Base-by-base conservation (phyloP, 2,113 vertebrate genomes). In the Raja brachyura region DNA sequence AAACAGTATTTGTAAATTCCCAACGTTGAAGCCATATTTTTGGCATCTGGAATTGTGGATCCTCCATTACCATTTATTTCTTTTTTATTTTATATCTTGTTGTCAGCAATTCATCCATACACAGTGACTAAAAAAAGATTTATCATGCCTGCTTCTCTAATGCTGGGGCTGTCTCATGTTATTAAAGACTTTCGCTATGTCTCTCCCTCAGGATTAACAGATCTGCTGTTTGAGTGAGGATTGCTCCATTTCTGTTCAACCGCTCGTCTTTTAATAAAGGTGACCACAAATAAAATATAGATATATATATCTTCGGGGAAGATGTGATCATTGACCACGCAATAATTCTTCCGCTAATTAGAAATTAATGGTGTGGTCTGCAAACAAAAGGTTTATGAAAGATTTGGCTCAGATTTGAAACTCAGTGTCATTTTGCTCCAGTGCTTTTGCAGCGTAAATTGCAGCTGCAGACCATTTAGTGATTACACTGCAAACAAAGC, bases 401-500 rank as follows among this genome's bases (percentile, higher is more conserved):
- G 86, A 85, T 66, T 39, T 48, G 63, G 20, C n/a, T 90, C 86
- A 90, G 66, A 39, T 73, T 73, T 92, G 90, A 73, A 92, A 68
- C 90, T 92, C 33, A 25, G 31, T 20, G 39, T 54, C 31, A 74
- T 73, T 54, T 54, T 73, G 33, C 90, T 92, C 11, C 20, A 28
- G 68, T 54, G 33, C 90, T 92, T 25, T 31, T 25, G 39, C 22
- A 73, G 31, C 90, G 73, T 54, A 92, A 92, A 92, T 73, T 92
- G 66, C 68, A 92, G 90, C 90, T 92, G 90, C 10, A 22, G 39
- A 68, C 33, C 66, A 70, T 73, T 92, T 73, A 92, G 22, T 92
- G 66, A 73, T 7, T n/a, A 11, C 48, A 10, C 66, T 20, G 13
- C 22, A 22, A 68, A 92, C 68, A 13, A 73, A 22, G 66, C 11